Percentiles rank a stretch among this genome's conserved stretches.
Evolutionary conservation across 2,113 vertebrate genomes (phyloP).

Genomic region (Ochotona curzoniae): DNA sequence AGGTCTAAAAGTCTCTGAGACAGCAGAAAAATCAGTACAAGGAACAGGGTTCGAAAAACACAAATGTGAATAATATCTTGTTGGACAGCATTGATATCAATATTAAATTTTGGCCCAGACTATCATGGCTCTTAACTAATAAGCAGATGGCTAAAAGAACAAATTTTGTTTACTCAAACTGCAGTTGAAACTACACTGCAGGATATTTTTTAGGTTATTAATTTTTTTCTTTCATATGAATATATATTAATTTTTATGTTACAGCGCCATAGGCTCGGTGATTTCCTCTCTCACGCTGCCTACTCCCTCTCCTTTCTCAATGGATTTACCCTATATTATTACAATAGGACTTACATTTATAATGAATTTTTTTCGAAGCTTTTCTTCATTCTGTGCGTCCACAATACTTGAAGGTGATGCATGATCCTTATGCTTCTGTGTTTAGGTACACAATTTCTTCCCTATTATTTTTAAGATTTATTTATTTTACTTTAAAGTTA

Average conservation of each 20-base stretch:
- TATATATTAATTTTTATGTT: no score
- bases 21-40: neutral
- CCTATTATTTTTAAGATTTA: no score
- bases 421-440: neutral
- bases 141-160: neutral
- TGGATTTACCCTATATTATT: no score
- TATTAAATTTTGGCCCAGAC: neutral
- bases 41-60: neutral
- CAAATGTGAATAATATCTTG: neutral
- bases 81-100: neutral
- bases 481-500: no score
- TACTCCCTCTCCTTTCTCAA: no score
- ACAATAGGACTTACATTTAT: no score
- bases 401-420: neutral
- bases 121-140: neutral
- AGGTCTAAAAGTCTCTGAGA: neutral
- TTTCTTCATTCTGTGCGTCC: neutral
- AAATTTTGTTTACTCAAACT: neutral
- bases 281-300: no score
- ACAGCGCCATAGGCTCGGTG: no score
- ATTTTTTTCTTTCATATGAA: neutral
- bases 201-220: neutral
- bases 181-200: neutral
- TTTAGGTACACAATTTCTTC: neutral
- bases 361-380: neutral